Evolutionary conservation across 2,113 vertebrate genomes (phyloP).

Genomic region (Chiloscyllium plagiosum): DNA sequence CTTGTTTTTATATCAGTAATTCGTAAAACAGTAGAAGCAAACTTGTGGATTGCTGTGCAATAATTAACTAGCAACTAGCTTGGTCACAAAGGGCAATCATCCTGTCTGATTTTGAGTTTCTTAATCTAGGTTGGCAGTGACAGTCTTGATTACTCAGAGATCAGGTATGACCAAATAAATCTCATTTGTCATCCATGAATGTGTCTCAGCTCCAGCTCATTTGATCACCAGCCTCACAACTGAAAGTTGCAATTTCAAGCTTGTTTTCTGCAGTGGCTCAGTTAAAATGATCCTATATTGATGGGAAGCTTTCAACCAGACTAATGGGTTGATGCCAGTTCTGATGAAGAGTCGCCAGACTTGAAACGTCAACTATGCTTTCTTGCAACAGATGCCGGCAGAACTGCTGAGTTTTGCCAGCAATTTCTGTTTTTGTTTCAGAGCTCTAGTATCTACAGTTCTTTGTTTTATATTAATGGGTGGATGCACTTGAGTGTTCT

Average conservation of each 20-base stretch:
- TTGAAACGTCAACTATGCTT: too few relatives aligned
- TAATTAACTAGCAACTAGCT: not conserved
- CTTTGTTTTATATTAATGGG: not conserved
- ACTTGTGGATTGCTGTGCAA: not conserved
- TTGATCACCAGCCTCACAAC: too few relatives aligned
- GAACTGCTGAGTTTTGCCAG: too few relatives aligned
- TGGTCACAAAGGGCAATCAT: not conserved
- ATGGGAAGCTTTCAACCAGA: not conserved
- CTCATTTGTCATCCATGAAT: not conserved
- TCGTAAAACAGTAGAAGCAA: not conserved
- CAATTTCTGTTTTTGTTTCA: too few relatives aligned
- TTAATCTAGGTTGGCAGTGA: too few relatives aligned
- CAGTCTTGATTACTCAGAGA: too few relatives aligned
- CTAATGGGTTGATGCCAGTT: not conserved
- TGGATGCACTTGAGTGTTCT: not conserved
- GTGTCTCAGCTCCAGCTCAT: not conserved
- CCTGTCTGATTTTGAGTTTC: not conserved
- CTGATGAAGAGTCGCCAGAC: too few relatives aligned
- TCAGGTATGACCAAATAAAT: too few relatives aligned
- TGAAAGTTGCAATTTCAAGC: not conserved
- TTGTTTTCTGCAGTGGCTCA: not conserved
- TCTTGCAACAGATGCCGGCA: too few relatives aligned
- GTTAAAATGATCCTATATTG: not conserved
- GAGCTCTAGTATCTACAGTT: too few relatives aligned
- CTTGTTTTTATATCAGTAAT: not conserved